Evolutionary conservation across 2,888 invertebrate genomes (phyloP), one percentile per base, ranked within the genome.

Genomic region (Bombylius discolor): DNA sequence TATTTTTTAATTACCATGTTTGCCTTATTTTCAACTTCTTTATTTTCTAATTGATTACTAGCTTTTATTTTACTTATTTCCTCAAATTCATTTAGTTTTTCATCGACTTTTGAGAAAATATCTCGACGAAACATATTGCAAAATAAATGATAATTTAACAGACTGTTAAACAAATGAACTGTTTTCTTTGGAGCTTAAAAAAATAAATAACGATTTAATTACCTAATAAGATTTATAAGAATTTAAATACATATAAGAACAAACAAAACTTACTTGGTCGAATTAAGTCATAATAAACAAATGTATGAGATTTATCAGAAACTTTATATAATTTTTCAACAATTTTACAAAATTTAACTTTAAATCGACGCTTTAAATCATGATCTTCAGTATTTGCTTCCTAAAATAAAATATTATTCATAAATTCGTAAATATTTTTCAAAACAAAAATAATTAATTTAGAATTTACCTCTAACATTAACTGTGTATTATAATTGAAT

Each of bases 121-220:
- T 11, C 39, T 42, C 11, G 11, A 11, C 39, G 39, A 42, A 42
- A 42, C 39, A 42, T 42, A 11, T 42, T 42, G 11, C 39, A 42
- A 42, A 11, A 42, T 11, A 42, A 11, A 42, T 42, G 39, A 42
- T 57, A 57, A 33, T 57, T 57, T 11, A 54, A 32, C 14, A 57
- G 36, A 23, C 47, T 36, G 34, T 57, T 57, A 3, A 57, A 39
- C 49, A 57, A 45, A 44, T 57, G 57, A 4, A 51, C 36, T 11
- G 52, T 57, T 45, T 54, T 54, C 49, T 57, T 57, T 36, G 57
- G 57, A n/a, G 54, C 57, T 57, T 14, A 34, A 11, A 11, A 42
- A 42, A 11, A 11, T 11, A 42, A 42, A 42, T 11, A 36, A 36
- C 5, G 5, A 3, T 7, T 36, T 8, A 36, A 36, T 36, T 36